Evolutionary conservation across 2,888 invertebrate species (phyloP), one percentile per base, ranked within the genome.

Genomic region (Caenorhabditis zanzibari): DNA sequence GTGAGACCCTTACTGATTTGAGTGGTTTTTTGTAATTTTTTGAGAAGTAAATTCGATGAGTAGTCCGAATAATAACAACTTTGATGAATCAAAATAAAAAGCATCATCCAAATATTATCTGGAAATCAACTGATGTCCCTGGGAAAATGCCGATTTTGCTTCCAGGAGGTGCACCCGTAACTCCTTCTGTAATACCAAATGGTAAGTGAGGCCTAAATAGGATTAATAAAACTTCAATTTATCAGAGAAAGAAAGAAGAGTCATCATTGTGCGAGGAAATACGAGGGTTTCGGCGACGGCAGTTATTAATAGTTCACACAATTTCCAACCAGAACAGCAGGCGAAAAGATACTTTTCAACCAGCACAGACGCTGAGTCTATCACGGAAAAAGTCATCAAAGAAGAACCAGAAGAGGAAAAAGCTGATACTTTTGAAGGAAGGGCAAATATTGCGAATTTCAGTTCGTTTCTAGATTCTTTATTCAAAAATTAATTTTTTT

Each of bases 361-460:
- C 7, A 9, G 4, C 19, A 24, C 19, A 54, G 54, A 9, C 19
- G 19, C 44, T 49, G n/a, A n/a, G n/a, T n/a, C n/a, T n/a, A n/a
- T n/a, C n/a, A n/a, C n/a, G n/a, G 10, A 49, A 14, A 66, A 64
- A 22, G 75, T 68, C n/a, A 38, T 75, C 14, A 75, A 75, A 59
- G 22, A 47, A 24, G 75, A 75, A 28, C 66, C 66, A 4, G 0
- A 47, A 7, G 75, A 75, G 4, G 66, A 75, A 10, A 63, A 54
- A 28, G 0, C 16, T 2, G 69, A 54, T 28, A 0, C 22, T 2
- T 19, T 24, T 22, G 52, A 24, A 52, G 66, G 22, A 10, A 35
- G 44, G 0, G 75, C 58, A 7, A 75, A 56, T 47, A 68, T 66
- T 3, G 58, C 66, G 24, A 19, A 16, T 19, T 56, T 26, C 2